Percentiles rank a stretch among this genome's conserved stretches.
phyloP scores from a whole-genome alignment of 2,888 invertebrate genomes.

The Seira sanloemensis region DNA sequence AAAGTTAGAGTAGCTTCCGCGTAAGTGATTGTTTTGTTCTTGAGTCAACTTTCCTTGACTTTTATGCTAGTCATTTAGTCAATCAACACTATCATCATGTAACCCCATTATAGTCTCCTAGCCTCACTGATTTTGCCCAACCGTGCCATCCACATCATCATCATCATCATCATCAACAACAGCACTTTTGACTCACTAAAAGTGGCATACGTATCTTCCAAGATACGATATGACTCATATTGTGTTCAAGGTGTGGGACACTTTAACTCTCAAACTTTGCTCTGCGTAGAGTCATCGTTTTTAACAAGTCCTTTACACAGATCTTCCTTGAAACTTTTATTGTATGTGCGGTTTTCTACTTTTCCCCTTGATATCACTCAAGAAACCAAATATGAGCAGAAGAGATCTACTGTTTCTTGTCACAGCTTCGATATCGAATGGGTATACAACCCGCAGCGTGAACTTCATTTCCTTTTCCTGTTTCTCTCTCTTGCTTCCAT shows the following conservation, averaged over 20 bases:
- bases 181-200: background rate
- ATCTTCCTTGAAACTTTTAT: constrained; percentile 25
- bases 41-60: constrained; percentile 22
- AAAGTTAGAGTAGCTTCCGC: no score
- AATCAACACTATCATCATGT: constrained; percentile 20
- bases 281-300: no score
- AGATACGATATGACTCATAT: background rate
- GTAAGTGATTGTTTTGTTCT: no score
- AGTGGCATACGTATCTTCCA: background rate
- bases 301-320: no score
- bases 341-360: constrained; percentile 32
- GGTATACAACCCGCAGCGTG: background rate
- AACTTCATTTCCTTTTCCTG: constrained; percentile 37
- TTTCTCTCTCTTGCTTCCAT: background rate
- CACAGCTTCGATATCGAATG: background rate
- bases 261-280: no score
- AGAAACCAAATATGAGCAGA: background rate
- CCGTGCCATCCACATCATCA: background rate
- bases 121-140: background rate
- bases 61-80: constrained; percentile 29
- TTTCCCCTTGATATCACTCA: background rate
- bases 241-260: no score
- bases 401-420: background rate
- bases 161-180: background rate
- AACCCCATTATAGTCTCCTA: background rate